These are phyloP conservation scores for Apamea monoglypha DNA, from an alignment of 2,888 invertebrate genomes.

Conservation along the genomic window DNA sequence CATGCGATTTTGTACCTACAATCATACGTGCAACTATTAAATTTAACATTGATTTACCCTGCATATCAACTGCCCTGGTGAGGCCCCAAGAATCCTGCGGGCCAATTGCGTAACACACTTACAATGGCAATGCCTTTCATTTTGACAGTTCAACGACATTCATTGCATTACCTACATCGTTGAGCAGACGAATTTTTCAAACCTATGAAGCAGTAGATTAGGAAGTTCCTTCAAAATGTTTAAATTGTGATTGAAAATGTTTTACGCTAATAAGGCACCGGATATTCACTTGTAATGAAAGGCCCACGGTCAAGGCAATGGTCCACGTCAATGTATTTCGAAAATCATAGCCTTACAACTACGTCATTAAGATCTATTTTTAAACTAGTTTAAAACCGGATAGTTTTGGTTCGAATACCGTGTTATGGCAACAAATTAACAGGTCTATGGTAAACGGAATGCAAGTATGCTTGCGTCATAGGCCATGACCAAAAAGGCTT, in stretches of 20 bases:
- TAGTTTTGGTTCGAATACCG: conserved; percentile 10
- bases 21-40: neutral
- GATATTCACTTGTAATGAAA: neutral
- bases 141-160: neutral
- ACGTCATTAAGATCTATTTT: conserved; percentile 28
- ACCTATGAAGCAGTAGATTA: neutral
- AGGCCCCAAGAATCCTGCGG: neutral
- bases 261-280: neutral
- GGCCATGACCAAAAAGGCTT: conserved; percentile 27
- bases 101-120: neutral
- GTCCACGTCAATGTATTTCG: neutral
- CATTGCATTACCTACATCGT: neutral
- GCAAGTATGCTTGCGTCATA: conserved; percentile 42
- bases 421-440: conserved; percentile 39
- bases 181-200: neutral
- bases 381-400: conserved; percentile 28
- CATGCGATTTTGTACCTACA: neutral
- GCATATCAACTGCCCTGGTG: neutral
- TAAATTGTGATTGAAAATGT: neutral
- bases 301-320: neutral
- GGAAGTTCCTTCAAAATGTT: neutral
- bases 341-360: neutral
- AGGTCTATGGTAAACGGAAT: conserved; percentile 26
- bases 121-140: neutral
- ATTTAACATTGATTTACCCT: neutral